These are phyloP conservation scores for Myiothlypis coronata DNA, from an alignment of 2,797 vertebrate genomes.

Conservation along the genomic window DNA sequence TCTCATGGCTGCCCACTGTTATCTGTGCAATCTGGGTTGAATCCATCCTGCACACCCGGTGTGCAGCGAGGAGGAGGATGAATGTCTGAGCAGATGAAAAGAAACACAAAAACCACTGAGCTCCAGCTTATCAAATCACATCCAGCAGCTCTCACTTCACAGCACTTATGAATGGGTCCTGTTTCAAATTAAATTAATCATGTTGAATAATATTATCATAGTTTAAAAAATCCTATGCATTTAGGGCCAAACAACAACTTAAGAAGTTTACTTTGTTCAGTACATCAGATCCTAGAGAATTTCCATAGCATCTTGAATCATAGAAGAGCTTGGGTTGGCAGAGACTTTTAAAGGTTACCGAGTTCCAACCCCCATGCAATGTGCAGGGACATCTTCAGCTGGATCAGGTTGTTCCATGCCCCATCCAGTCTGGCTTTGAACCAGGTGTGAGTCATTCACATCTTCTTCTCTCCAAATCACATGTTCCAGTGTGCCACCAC, in stretches of 20 bases:
- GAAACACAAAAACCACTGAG: neutral
- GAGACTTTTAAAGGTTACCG: neutral
- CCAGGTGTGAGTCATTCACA: neutral
- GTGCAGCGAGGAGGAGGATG: neutral
- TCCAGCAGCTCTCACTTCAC: neutral
- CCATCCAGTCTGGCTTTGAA: neutral
- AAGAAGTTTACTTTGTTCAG: neutral
- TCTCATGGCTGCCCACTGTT: neutral
- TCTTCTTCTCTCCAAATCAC: neutral
- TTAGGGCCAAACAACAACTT: neutral
- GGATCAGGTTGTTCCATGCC: neutral
- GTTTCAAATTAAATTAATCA: neutral
- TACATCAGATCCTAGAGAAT: neutral
- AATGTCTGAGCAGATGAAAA: neutral
- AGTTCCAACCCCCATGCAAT: accelerated
- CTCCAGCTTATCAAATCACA: neutral
- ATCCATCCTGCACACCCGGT: neutral
- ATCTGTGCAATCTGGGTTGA: accelerated
- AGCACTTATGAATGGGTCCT: neutral
- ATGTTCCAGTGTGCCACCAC: neutral
- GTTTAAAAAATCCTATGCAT: neutral
- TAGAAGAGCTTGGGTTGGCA: neutral
- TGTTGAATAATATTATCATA: neutral
- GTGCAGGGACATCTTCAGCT: neutral
- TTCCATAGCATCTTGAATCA: neutral